Base-by-base conservation (phyloP, 35 echinoderm and acorn worm genomes). In the Chiridota heheva region DNA sequence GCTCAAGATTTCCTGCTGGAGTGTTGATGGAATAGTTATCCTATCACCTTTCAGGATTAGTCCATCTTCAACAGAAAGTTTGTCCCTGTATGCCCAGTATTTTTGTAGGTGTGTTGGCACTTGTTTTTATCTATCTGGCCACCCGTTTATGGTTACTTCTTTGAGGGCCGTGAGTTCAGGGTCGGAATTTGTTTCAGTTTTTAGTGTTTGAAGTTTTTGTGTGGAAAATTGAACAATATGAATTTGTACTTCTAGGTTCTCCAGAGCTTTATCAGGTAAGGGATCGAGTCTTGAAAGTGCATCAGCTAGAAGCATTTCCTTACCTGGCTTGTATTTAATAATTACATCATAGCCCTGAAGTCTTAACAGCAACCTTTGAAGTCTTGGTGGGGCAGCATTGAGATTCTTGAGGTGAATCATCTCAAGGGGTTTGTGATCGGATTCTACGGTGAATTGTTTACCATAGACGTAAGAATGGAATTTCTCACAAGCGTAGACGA, bases 1-100 rank as follows among this genome's bases (percentile, higher is more conserved):
- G 15, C 83, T n/a, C 2, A 75, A 44, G 13, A 69, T 40, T 77
- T 88, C 84, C 0, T 58, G 6, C 53, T 87, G 77, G 78, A 77
- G 36, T 5, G 39, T 18, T 44, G 47, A 18, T 35, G 90, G 90
- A 31, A 92, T 82, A 30, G 81, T 2, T 17, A 93, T 77, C 84
- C 85, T 64, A 3, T 83, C 72, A 35, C 90, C 90, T 77, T 88
- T 93, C 58, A 93, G 58, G 40, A 93, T 13, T 27, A 93, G 44
- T 38, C 85, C 85, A 36, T 92, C 58, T 25, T 82, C 76, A 27
- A 88, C 70, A 6, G 39, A 24, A 22, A 92, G 24, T 40, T 81
- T 58, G 29, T 36, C 64, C 40, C 81, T 17, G 24, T 58, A 63
- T 64, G 58, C 12, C 44, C 44, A 76, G 43, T 53, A 82, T 28